Evolutionary conservation across 2,797 vertebrate species (phyloP), one percentile per base, ranked within the genome.

Genomic region (Typhlichthys subterraneus): DNA sequence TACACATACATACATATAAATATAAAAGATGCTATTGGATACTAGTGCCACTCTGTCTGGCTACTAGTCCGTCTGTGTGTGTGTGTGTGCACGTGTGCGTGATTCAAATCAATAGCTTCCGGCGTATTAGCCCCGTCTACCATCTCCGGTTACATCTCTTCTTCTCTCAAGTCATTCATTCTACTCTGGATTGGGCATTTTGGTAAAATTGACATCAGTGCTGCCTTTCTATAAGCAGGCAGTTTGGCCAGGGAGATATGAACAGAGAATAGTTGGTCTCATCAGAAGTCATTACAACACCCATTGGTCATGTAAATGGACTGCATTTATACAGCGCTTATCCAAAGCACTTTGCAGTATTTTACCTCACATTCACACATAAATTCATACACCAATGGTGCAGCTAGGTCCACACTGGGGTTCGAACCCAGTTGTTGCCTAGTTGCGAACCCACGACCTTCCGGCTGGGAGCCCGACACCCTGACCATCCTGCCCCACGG

Each of bases 221-320:
- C 50, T 58, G 55, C 33, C 60, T 17, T 48, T 47, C 45, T 58
- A 51, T 67, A 17, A 56, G 45, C 46, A 60, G 65, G 51, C 38
- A 57, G 46, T 69, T 47, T 60, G 64, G 87, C 75, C 63, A 67
- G 55, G 56, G 55, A 31, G 80, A 80, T 89, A 89, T 84, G 85
- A 84, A 85, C 23, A 23, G 23, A 23, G 23, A 23, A 23, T 23
- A 23, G 23, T 23, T 23, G 23, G 23, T 23, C 23, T 88, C 88
- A 82, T 66, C 2, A 47, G 58, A 23, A 63, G 51, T 72, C 59
- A 38, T n/a, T 12, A 33, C 58, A 12, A 52, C 56, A 68, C 46
- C 60, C 59, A 70, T 33, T 46, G 54, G 57, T 23, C 38, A 42
- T 42, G 23, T 23, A 23, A 23, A 23, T 4, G 3, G 23, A 2